Evolutionary conservation across 2,888 invertebrate species (phyloP), one percentile per base, ranked within the genome.

Genomic region (Neocrepidodera transversa): DNA sequence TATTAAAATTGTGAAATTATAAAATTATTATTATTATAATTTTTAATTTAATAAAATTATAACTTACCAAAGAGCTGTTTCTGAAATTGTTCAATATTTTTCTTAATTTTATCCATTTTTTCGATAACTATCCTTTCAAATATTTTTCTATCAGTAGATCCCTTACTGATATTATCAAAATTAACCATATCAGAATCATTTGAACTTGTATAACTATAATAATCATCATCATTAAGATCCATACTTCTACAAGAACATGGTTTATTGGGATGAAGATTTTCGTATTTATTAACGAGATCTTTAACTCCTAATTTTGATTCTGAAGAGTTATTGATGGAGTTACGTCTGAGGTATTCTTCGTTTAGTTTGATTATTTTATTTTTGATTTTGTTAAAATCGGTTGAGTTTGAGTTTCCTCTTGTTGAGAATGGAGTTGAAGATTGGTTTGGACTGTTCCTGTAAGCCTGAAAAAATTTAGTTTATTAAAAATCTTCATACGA

Each of bases 191-290:
- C 51, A 2, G 43, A 8, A 10, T 60, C 62, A 11, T 62, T 55
- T 7, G 60, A 62, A 38, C 62, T 64, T 1, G 55, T 52, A 10
- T 54, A 58, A 42, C 64, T 62, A 45, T 52, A 28, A 42, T 64
- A 62, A 43, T 64, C 64, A 35, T 64, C 62, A 42, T 64, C 64
- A 8, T 62, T 52, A 23, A 58, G 62, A 26, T 60, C 57, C 26
- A 56, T 32, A 4, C 16, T 30, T 8, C 18, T 14, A 26, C 26
- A 30, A 40, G 38, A 18, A 20, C 11, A 2, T n/a, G 16, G n/a
- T 2, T 8, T 10, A 14, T 14, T 26, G 2, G 23, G 45, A n/a
- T n/a, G n/a, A 16, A 23, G 8, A 2, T 26, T 45, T 45, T 45
- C 45, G 14, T 14, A 45, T 26, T 45, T 45, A 6, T 26, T n/a